Base-by-base conservation (phyloP, 1,140 invertebrate genomes). In the Meteorus sp. region DNA sequence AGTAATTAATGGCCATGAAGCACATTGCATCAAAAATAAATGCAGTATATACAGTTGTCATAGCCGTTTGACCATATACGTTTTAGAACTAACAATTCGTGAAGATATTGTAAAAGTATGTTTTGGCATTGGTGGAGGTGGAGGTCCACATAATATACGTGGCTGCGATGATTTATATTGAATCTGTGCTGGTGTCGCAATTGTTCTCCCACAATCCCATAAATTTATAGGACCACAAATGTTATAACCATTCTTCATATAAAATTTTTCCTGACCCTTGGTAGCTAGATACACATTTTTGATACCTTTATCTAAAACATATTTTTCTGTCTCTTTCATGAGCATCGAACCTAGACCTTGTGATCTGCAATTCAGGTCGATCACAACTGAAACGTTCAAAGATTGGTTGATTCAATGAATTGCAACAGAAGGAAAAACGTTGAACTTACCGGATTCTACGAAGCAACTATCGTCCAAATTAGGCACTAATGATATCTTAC, bases 201-300 rank as follows among this genome's bases (percentile, higher is more conserved):
- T 60, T 23, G 62, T 41, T 62, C 17, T 73, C 65, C 61, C 66
- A 43, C 64, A 71, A 63, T 75, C 81, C 83, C 87, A 78, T 83
- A 90, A 73, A 87, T 86, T 84, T 19, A 91, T 75, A 3, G 89
- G 89, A 27, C 84, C 79, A 69, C 89, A 91, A 54, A 83, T 69
- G 25, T 70, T 75, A 68, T 91, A 92, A 23, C 89, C 89, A 62
- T 92, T 84, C 76, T 89, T 89, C 31, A 78, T 70, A 68, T 92
- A 92, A 77, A 92, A 92, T 31, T 81, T 76, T 73, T 90, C 88
- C 76, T 91, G 86, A 17, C 88, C 89, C 71, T 86, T 86, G 2
- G 90, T 92, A 27, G 87, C 87, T 65, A 92, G 80, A 77, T 89
- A 90, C 41, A 90, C 80, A 63, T 82, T 72, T 82, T 82, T 68